Evolutionary conservation across 2,888 invertebrate species (phyloP), one percentile per base, ranked within the genome.

Genomic region (Odontomyia ornata): DNA sequence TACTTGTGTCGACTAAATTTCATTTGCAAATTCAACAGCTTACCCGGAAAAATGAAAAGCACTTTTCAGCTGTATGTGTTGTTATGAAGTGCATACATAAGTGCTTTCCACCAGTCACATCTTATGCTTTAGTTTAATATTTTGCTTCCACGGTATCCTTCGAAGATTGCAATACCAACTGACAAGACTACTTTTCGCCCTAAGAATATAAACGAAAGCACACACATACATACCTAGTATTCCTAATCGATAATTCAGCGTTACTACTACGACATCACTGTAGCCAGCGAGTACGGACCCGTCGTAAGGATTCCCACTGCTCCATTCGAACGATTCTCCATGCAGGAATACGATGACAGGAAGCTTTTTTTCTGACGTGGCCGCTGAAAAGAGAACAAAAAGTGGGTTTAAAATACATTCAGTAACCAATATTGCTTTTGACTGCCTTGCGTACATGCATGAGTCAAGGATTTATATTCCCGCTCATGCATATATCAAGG

Each of bases 291-390:
- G 89, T 65, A 98, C 95, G 80, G 96, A 95, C 76, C 97, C 98
- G 85, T 99, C 98, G 88, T 98, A 98, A 5, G 97, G 95, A 87
- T 98, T 98, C 80, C 98, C 98, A 71, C 97, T 95, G 85, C 97
- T 97, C 93, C 96, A 97, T 84, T 96, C 96, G 86, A 95, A 96
- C 75, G 94, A 94, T 85, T 87, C 87, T 76, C 87, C 87, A 81
- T 87, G 87, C 80, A 87, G 84, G 82, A 87, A 87, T 76, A 87
- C 86, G 80, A 86, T 86, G 76, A 87, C 87, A 15, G 87, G 87
- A 77, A 87, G 82, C 82, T 86, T 87, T 81, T 86, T 87, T 79
- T 87, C 87, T 79, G 83, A 84, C 62, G 86, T 84, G 60, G 83
- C 86, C 79, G 86, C 87, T 87, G 80, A 30, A 81, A 56, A 47